These are phyloP conservation scores for Epinephelus fuscoguttatus DNA, from an alignment of 2,113 vertebrate species.

Conservation along the genomic window DNA sequence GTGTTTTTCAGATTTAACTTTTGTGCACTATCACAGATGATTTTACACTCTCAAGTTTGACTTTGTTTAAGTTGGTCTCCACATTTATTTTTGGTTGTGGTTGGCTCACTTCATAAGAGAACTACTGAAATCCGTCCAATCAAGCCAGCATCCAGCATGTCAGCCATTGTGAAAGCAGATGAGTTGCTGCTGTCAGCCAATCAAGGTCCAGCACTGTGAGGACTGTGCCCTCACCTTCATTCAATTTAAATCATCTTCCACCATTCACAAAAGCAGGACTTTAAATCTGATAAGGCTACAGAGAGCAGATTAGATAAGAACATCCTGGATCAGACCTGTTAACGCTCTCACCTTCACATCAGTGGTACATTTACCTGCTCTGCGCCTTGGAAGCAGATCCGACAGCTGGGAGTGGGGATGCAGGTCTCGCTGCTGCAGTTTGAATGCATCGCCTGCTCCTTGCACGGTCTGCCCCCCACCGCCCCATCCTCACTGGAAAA, in stretches of 20 bases:
- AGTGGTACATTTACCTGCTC: constrained; percentile 87
- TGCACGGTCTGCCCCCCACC: constrained; percentile 59
- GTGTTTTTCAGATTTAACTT: background rate
- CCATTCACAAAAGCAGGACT: background rate
- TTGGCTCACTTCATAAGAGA: background rate
- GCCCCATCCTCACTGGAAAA: constrained; percentile 59
- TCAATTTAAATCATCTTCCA: background rate
- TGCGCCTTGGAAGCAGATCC: constrained; percentile 95
- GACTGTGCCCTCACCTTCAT: constrained; percentile 14
- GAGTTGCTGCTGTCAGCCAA: constrained; percentile 28
- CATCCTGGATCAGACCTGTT: background rate
- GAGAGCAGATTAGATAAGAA: background rate
- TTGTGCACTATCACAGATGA: background rate
- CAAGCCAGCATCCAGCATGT: background rate
- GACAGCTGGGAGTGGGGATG: constrained; percentile 90
- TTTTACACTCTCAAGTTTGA: background rate
- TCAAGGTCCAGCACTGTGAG: background rate
- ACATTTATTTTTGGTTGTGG: background rate
- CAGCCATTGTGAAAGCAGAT: background rate
- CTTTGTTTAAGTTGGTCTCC: too few relatives aligned
- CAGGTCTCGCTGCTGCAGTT: constrained; percentile 87
- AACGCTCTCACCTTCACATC: background rate
- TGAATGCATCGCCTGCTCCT: constrained; percentile 78
- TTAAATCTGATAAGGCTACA: background rate
- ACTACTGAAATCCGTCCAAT: background rate